Percentiles rank a stretch among this genome's conserved stretches.
Conservation (phyloP, 2,797 vertebrate genomes). For the Picus viridis region DNA sequence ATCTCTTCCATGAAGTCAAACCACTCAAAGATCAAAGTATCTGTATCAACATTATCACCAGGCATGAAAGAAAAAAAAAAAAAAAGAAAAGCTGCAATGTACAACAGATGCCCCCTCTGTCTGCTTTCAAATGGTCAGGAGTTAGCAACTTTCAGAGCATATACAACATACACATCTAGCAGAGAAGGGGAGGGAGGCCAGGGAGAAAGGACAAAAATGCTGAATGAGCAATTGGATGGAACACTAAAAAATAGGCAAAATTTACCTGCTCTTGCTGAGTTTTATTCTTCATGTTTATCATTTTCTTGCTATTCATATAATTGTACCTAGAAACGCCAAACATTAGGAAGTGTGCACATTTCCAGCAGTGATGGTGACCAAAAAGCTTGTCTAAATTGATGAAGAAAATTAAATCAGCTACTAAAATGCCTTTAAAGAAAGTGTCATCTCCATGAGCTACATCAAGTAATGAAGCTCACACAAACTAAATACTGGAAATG, state of each 20-base stretch:
- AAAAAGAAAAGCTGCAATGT: background rate
- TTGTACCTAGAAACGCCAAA: background rate
- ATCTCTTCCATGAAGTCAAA: constrained; percentile 48
- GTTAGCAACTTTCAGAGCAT: background rate
- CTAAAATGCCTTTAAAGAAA: background rate
- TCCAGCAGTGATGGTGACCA: background rate
- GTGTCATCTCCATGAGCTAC: background rate
- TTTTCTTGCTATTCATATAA: background rate
- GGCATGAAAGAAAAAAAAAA: background rate
- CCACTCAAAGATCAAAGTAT: constrained; percentile 63
- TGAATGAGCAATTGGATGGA: background rate
- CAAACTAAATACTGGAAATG: background rate
- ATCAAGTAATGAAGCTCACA: background rate
- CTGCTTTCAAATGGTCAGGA: constrained; percentile 1
- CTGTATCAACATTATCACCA: constrained; percentile 43
- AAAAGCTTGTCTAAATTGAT: background rate
- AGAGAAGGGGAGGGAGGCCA: background rate
- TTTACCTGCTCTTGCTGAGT: background rate
- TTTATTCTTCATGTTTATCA: background rate
- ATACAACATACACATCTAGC: background rate
- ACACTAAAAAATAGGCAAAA: background rate
- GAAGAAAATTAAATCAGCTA: background rate
- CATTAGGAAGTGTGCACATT: background rate
- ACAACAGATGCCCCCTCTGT: constrained; percentile 30
- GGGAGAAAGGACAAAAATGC: background rate